These are phyloP conservation scores for Ceyx melanurus DNA, from an alignment of 2,113 vertebrate genomes.

Conservation along the genomic window DNA sequence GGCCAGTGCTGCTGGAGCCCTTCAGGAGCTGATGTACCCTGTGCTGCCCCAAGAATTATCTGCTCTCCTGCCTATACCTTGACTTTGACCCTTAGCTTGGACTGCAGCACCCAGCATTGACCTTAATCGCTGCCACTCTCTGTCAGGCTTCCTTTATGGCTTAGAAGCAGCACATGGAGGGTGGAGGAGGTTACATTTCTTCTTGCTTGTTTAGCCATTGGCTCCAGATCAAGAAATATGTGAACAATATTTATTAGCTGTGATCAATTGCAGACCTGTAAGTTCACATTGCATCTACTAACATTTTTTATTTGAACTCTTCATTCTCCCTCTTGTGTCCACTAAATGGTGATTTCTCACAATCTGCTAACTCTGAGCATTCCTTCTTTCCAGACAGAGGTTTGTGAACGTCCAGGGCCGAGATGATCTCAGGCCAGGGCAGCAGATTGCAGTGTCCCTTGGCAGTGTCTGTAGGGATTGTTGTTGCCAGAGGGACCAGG, in stretches of 20 bases:
- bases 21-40: background rate
- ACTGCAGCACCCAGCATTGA: background rate
- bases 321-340: background rate
- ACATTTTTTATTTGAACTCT: constrained; percentile 24
- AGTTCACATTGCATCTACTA: background rate
- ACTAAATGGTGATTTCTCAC: background rate
- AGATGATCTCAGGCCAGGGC: background rate
- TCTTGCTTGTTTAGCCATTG: constrained; percentile 13
- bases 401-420: background rate
- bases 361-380: background rate
- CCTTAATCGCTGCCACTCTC: background rate
- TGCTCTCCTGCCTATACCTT: background rate
- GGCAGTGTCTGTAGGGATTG: background rate
- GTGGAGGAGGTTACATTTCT: constrained; percentile 7
- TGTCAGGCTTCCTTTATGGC: constrained; percentile 5
- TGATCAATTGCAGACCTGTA: constrained; percentile 6
- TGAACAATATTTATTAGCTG: background rate
- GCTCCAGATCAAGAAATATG: constrained; percentile 19
- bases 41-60: background rate
- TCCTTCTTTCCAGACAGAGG: background rate
- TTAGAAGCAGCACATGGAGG: background rate
- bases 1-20: background rate
- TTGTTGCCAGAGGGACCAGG: background rate
- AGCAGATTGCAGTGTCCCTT: background rate
- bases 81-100: background rate